Evolutionary conservation across 2,113 vertebrate genomes (phyloP).

Genomic region (Scytalopus superciliaris): DNA sequence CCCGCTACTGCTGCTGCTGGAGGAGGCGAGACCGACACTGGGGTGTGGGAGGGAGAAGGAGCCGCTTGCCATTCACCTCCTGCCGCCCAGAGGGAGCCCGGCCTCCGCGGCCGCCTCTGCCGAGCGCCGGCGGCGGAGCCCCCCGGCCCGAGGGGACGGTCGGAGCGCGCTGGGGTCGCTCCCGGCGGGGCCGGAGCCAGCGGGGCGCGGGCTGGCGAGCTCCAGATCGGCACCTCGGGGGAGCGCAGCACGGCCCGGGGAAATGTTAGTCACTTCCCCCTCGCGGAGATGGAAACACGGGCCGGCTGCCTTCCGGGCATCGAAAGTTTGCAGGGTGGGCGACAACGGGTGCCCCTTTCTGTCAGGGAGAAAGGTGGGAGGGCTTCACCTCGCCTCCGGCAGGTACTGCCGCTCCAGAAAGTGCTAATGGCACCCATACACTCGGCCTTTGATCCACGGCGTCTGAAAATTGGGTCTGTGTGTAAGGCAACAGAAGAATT

Average conservation of each 20-base stretch:
- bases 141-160: background rate
- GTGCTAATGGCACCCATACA: fast-evolving
- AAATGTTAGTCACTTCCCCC: no score
- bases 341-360: background rate
- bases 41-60: constrained; percentile 29
- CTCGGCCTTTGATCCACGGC: fast-evolving
- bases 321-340: background rate
- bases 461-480: background rate
- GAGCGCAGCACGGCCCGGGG: fast-evolving
- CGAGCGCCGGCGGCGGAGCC: background rate
- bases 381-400: background rate
- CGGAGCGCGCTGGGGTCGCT: background rate
- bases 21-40: constrained; percentile 18
- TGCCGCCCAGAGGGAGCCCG: constrained; percentile 55
- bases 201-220: background rate
- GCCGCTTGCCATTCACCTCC: constrained; percentile 51
- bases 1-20: constrained; percentile 21
- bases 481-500: background rate
- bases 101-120: background rate
- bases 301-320: background rate
- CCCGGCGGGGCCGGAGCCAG: no score
- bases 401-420: background rate
- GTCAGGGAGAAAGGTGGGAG: no score
- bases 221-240: background rate
- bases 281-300: fast-evolving